Evolutionary conservation across 2,888 invertebrate species (phyloP).

Genomic region (Parnassius mnemosyne): DNA sequence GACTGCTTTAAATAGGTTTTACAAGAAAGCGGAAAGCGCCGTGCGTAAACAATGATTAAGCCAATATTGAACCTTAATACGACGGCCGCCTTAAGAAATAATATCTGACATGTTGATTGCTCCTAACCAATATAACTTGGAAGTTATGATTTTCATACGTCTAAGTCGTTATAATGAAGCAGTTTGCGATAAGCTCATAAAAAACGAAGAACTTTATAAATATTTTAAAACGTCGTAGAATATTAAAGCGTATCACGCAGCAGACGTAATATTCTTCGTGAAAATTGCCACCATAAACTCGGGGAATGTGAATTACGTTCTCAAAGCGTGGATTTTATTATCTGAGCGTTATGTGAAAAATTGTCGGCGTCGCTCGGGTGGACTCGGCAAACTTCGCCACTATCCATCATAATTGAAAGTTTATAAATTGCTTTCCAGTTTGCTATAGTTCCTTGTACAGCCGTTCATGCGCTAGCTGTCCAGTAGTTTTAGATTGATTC

Average conservation of each 20-base stretch:
- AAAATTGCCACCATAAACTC: slow-evolving; percentile 72
- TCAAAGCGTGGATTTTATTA: slow-evolving; percentile 74
- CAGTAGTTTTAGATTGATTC: slow-evolving; percentile 42
- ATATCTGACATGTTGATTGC: slow-evolving; percentile 8
- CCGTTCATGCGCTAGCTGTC: slow-evolving; percentile 35
- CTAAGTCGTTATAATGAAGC: slow-evolving; percentile 45
- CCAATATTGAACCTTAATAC: neutral
- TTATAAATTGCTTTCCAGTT: slow-evolving; percentile 74
- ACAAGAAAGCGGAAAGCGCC: too few species aligned
- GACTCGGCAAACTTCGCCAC: slow-evolving; percentile 43
- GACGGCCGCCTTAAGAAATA: slow-evolving; percentile 9
- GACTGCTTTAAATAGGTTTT: too few species aligned
- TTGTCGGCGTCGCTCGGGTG: slow-evolving; percentile 42
- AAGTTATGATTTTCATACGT: slow-evolving; percentile 31
- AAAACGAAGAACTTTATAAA: slow-evolving; percentile 60
- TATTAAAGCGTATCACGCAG: slow-evolving; percentile 69
- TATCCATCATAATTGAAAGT: slow-evolving; percentile 74
- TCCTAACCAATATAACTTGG: slow-evolving; percentile 14
- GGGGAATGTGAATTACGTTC: slow-evolving; percentile 67
- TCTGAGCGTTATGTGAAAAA: slow-evolving; percentile 60
- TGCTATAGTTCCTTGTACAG: slow-evolving; percentile 42
- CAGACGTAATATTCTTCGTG: slow-evolving; percentile 63
- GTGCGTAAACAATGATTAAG: too few species aligned
- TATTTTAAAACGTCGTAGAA: slow-evolving; percentile 72
- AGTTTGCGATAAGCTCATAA: slow-evolving; percentile 30